Conservation (phyloP, 1,140 invertebrate genomes). For the Bombyx mori region DNA sequence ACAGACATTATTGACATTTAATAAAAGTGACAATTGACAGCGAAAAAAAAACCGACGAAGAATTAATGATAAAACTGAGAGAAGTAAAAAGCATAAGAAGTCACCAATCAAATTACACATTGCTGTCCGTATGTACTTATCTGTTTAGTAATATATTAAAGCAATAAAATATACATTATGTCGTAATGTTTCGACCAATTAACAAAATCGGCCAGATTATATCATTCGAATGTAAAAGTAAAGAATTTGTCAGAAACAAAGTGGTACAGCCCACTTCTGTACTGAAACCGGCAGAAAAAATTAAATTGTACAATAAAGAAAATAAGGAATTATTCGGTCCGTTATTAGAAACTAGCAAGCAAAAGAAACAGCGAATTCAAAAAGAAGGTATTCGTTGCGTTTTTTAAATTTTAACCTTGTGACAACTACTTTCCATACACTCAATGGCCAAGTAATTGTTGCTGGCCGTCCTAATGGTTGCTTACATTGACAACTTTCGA, state of each 20-base stretch:
- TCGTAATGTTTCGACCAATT: conserved; percentile 31
- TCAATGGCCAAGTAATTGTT: conserved; percentile 6
- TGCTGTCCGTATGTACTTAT: not conserved
- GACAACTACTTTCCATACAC: conserved; percentile 25
- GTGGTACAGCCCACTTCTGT: conserved; percentile 45
- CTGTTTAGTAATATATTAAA: not conserved
- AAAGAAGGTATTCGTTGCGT: conserved; percentile 41
- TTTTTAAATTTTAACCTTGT: conserved; percentile 28
- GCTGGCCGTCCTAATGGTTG: conserved; percentile 6
- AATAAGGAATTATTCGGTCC: conserved; percentile 64
- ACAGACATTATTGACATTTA: too few species aligned
- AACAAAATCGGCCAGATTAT: conserved; percentile 24
- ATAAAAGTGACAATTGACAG: too few species aligned
- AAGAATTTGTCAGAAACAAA: conserved; percentile 48
- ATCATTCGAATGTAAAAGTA: conserved; percentile 23
- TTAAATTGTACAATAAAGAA: conserved; percentile 58
- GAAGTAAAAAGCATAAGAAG: too few species aligned
- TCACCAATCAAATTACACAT: not conserved
- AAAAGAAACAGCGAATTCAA: conserved; percentile 44
- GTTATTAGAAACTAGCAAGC: conserved; percentile 50
- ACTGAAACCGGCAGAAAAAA: conserved; percentile 49
- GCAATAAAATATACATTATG: not conserved
- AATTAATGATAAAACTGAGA: too few species aligned
- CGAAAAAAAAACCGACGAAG: too few species aligned
- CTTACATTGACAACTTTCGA: conserved; percentile 14